These are phyloP conservation scores for Apoda limacodes DNA, from an alignment of 2,888 invertebrate species.

Conservation along the genomic window DNA sequence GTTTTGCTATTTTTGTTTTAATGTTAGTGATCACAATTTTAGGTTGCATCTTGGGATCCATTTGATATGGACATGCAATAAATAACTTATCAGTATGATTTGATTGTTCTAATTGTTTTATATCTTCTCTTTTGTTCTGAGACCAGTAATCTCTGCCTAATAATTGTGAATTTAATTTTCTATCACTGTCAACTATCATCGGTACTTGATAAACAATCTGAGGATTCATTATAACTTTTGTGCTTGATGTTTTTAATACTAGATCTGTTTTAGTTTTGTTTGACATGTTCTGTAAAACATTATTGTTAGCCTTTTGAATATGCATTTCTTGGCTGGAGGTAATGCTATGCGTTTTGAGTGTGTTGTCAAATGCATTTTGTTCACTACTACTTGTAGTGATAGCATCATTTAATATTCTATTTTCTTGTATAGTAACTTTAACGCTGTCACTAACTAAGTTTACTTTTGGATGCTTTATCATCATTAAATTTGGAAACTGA, in stretches of 20 bases:
- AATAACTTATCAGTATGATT: conserved; percentile 45
- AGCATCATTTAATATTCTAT: conserved; percentile 35
- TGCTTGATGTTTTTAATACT: conserved; percentile 37
- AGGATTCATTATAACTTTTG: conserved; percentile 47
- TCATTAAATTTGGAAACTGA: conserved; percentile 58
- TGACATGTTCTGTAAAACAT: conserved; percentile 35
- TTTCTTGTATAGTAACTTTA: conserved; percentile 26
- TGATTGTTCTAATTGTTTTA: conserved; percentile 32
- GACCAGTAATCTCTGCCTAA: conserved; percentile 31
- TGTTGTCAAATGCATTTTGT: conserved; percentile 21
- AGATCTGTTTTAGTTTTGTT: conserved; percentile 41
- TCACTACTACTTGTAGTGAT: conserved; percentile 23
- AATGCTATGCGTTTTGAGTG: conserved; percentile 24
- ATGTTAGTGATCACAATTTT: conserved; percentile 52
- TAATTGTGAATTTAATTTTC: conserved; percentile 31
- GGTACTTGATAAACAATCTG: conserved; percentile 58
- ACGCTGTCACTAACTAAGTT: conserved; percentile 29
- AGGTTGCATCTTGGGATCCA: conserved; percentile 46
- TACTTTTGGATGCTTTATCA: conserved; percentile 49
- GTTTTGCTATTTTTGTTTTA: conserved; percentile 34
- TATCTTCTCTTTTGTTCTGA: conserved; percentile 31
- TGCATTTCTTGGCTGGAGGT: conserved; percentile 38
- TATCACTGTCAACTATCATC: conserved; percentile 42
- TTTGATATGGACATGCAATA: conserved; percentile 51
- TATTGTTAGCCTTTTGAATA: conserved; percentile 41